Evolutionary conservation across 1,140 invertebrate genomes (phyloP).

Genomic region (Aphis craccivora): DNA sequence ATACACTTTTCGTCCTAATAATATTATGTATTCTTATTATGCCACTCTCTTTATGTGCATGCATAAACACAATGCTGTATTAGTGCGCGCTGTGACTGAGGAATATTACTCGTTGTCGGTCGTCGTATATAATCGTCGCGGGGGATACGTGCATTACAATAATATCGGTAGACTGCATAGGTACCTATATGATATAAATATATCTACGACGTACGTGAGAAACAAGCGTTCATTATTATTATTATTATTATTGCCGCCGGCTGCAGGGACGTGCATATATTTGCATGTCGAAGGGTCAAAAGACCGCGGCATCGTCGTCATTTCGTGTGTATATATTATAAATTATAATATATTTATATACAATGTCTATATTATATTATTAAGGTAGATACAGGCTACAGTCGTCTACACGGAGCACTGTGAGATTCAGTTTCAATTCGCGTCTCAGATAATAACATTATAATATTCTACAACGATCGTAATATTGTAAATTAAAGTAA

Average conservation of each 20-base stretch:
- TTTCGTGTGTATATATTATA: neutral
- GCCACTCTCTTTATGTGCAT: neutral
- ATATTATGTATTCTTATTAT: neutral
- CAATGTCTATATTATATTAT: neutral
- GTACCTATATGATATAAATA: neutral
- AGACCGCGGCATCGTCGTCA: neutral
- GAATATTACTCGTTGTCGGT: neutral
- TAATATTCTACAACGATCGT: neutral
- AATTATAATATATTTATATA: conserved; percentile 7
- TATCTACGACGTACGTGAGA: conserved; percentile 17
- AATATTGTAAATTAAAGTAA: neutral
- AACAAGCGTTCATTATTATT: conserved; percentile 46
- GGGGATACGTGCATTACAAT: neutral
- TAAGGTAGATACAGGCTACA: neutral
- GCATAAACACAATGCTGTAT: conserved; percentile 47
- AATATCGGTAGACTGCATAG: neutral
- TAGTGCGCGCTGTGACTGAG: neutral
- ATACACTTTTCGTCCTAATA: neutral
- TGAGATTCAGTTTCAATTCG: neutral
- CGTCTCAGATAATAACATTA: neutral
- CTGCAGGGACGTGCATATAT: conserved; percentile 32
- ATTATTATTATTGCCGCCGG: conserved; percentile 30
- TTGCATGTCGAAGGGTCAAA: conserved; percentile 45
- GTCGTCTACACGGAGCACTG: neutral
- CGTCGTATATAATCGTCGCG: neutral